Evolutionary conservation across 2,888 invertebrate species (phyloP).

Genomic region (Xestia rhomboidea): DNA sequence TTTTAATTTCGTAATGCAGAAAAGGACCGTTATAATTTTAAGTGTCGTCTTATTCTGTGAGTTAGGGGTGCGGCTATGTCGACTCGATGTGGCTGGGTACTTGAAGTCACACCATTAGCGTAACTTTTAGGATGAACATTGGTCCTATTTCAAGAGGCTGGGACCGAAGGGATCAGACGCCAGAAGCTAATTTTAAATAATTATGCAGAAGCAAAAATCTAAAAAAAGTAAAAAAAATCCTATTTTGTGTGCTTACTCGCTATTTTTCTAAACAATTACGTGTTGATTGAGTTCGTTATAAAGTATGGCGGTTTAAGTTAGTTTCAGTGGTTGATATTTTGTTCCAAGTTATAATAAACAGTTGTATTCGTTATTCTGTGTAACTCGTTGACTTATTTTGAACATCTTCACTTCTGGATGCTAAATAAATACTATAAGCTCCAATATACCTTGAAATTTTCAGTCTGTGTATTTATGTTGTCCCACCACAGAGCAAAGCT

Average conservation of each 20-base stretch:
- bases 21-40: constrained; percentile 75
- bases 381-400: no score
- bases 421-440: no score
- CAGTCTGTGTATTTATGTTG: neutral
- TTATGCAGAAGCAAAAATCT: neutral
- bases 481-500: neutral
- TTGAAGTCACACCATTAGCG: neutral
- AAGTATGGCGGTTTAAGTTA: no score
- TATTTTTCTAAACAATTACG: no score
- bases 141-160: neutral
- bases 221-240: no score
- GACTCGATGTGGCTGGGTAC: neutral
- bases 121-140: neutral
- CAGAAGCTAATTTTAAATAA: neutral
- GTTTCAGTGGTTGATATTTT: no score
- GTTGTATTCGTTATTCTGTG: no score
- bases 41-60: constrained; percentile 60
- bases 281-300: no score
- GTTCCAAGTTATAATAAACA: no score
- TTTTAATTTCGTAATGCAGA: constrained; percentile 84
- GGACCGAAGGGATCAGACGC: neutral
- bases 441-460: neutral
- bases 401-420: no score
- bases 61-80: neutral
- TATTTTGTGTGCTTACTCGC: no score